These are phyloP conservation scores for Hydropsyche betteni DNA, from an alignment of 2,888 invertebrate species.

Conservation along the genomic window DNA sequence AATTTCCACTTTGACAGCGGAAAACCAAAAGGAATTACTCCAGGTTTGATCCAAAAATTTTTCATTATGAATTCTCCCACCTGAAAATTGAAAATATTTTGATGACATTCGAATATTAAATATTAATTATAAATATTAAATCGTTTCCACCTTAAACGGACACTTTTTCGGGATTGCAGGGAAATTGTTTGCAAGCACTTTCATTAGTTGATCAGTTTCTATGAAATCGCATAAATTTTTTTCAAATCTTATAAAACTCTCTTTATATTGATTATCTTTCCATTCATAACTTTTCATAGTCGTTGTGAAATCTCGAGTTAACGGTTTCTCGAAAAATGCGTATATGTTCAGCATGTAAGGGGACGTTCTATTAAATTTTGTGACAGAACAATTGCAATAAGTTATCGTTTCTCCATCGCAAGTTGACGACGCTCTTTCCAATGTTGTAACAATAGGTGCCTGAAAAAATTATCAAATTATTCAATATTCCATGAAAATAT, in stretches of 20 bases:
- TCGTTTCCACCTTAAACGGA: background rate
- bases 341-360: background rate
- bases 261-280: conserved; percentile 16
- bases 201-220: background rate
- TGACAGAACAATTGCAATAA: background rate
- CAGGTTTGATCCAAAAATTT: background rate
- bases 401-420: background rate
- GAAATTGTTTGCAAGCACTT: background rate
- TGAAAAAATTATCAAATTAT: too few relatives aligned
- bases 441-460: background rate
- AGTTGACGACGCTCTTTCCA: background rate
- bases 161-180: background rate
- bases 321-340: background rate
- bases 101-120: background rate
- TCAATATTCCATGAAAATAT: too few relatives aligned
- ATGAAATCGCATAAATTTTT: conserved; percentile 1
- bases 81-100: background rate
- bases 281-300: conserved; percentile 16
- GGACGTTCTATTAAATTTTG: conserved; percentile 3
- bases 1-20: conserved; percentile 5
- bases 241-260: conserved; percentile 11
- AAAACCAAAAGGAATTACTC: background rate
- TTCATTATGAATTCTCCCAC: background rate
- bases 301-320: too few relatives aligned
- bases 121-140: too few relatives aligned